These are phyloP conservation scores for Coelopa frigida DNA, from an alignment of 1,140 invertebrate species.

Conservation along the genomic window DNA sequence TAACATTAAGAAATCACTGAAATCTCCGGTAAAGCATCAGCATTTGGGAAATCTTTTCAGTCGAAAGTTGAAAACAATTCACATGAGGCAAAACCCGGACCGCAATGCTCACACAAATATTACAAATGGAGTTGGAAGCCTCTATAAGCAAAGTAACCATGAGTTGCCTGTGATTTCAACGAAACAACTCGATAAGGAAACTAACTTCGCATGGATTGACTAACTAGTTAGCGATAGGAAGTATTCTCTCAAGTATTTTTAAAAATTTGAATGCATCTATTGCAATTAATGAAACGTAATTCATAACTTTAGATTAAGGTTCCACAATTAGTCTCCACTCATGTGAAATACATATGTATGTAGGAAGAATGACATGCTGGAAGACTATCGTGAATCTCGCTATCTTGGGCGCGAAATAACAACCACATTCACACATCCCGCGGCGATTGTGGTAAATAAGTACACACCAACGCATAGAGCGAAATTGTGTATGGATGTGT, in stretches of 20 bases:
- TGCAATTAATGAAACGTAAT: too few species aligned
- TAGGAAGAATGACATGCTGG: too few species aligned
- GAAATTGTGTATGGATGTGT: too few species aligned
- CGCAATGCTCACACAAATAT: constrained; percentile 9
- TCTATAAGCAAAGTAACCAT: constrained; percentile 28
- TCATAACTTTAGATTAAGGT: too few species aligned
- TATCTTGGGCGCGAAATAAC: too few species aligned
- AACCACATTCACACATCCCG: too few species aligned
- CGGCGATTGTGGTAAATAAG: too few species aligned
- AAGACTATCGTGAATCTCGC: too few species aligned
- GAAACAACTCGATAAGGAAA: constrained; percentile 26
- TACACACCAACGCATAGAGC: too few species aligned
- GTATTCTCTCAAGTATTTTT: background rate
- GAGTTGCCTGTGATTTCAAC: constrained; percentile 18
- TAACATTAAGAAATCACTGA: constrained; percentile 19
- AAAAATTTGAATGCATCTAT: too few species aligned
- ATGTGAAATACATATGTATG: too few species aligned
- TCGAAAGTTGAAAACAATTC: constrained; percentile 19
- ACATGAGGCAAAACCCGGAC: constrained; percentile 11
- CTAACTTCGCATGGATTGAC: constrained; percentile 39
- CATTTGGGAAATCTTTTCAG: constrained; percentile 24
- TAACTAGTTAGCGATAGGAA: constrained; percentile 9
- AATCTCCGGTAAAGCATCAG: constrained; percentile 6
- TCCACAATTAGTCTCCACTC: too few species aligned
- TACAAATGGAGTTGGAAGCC: constrained; percentile 10